Percentiles rank a stretch among this genome's conserved stretches.
Evolutionary conservation across 2,797 vertebrate species (phyloP).

Genomic region (Cuculus canorus): DNA sequence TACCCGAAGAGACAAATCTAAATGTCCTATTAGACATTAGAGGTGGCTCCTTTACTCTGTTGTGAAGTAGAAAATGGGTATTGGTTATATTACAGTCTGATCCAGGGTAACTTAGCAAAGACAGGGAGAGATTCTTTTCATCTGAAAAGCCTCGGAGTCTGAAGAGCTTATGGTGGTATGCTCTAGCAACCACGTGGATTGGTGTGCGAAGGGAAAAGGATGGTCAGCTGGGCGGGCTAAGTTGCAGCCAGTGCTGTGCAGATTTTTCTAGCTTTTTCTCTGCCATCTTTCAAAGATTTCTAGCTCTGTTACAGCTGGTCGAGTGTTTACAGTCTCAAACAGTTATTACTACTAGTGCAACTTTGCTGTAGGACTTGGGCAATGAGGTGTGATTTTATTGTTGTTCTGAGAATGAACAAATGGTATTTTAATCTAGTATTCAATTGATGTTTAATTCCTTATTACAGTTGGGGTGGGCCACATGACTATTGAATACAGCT

Average conservation of each 20-base stretch:
- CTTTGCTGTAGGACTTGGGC: not conserved
- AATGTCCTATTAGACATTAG: not conserved
- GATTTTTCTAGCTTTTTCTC: not conserved
- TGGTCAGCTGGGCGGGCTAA: not conserved
- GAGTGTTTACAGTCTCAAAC: not conserved
- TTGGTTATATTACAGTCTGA: not conserved
- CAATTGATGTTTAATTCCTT: conserved; percentile 28
- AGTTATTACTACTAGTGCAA: not conserved
- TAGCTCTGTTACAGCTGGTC: not conserved
- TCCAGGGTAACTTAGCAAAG: not conserved
- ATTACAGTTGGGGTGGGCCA: not conserved
- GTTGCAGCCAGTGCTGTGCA: not conserved
- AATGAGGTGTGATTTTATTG: conserved; percentile 19
- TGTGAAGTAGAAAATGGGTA: not conserved
- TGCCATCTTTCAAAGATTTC: not conserved
- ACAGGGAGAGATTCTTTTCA: not conserved
- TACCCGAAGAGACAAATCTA: not conserved
- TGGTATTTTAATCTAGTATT: conserved; percentile 29
- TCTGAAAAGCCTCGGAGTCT: not conserved
- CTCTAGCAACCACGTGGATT: not conserved
- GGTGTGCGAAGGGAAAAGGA: no score
- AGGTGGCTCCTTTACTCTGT: not conserved
- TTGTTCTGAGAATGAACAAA: conserved; percentile 25
- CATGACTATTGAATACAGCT: conserved; percentile 11
- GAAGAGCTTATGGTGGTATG: not conserved